Base-by-base conservation (phyloP, 2,888 invertebrate genomes). In the Oscheius myriophilus region DNA sequence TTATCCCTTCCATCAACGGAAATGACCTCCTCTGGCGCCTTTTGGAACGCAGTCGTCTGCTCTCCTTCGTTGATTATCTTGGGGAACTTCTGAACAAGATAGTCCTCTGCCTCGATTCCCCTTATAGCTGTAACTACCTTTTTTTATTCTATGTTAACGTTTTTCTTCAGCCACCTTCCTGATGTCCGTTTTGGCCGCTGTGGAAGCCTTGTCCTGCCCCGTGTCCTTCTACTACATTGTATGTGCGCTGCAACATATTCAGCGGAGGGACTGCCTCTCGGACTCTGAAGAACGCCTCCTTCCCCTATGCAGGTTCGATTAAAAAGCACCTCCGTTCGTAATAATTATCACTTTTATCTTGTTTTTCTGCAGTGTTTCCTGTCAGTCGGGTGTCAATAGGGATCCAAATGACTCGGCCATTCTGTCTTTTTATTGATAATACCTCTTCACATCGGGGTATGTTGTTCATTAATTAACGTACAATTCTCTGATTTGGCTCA, bases 1-100 rank as follows among this genome's bases (percentile, higher is more conserved):
- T 81, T 2, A 51, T 81, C 18, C 77, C 75, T 3, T 61, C 71
- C 14, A 65, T 81, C 21, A 79, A 75, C 43, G 70, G 69, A 7
- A 78, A 75, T 46, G 81, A 81, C 55, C 55, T 75, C 21, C 73
- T 80, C 61, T 81, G 81, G 81, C 72, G 81, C 46, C 63, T 75
- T 18, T 21, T 77, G 33, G 81, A 81, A 57, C 72, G 76, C 42
- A 59, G 49, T 11, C 21, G 23, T 46, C 64, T 77, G 16, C 55
- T 61, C 14, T 49, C 46, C 6, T 71, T 69, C n/a, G 43, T 72
- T 9, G 9, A 41, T 0, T 39, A 45, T 16, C 45, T 74, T 2
- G 65, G 70, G n/a, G 23, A 55, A 4, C 25, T 72, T 16, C 18
- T 69, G 11, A 26, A 21, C 1, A 6, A 23, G 41, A 59, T 67